These are phyloP conservation scores for Laticauda laticaudata DNA, from an alignment of 2,113 vertebrate genomes.

Conservation along the genomic window DNA sequence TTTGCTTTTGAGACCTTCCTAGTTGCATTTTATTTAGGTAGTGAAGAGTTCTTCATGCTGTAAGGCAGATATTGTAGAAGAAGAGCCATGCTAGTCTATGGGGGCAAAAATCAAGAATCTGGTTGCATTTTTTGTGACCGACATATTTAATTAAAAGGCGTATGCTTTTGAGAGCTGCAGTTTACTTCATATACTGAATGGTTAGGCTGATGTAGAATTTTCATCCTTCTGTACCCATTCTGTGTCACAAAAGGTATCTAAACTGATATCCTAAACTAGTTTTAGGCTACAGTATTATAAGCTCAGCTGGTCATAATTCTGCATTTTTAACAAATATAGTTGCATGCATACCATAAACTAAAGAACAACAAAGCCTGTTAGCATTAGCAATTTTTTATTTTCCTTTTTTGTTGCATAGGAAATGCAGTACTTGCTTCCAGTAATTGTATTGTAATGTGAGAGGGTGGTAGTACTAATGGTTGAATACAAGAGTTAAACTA, in stretches of 20 bases:
- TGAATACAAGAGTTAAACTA: constrained; percentile 87
- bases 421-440: constrained; percentile 99
- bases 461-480: constrained; percentile 90
- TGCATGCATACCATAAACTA: constrained; percentile 27
- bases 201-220: neutral
- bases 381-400: constrained; percentile 98
- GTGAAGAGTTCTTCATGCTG: neutral
- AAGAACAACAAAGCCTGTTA: constrained; percentile 66
- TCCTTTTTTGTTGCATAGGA: constrained; percentile 99
- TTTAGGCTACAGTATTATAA: neutral
- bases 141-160: neutral
- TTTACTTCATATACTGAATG: neutral
- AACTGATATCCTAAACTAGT: neutral
- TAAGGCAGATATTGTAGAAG: neutral
- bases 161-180: neutral
- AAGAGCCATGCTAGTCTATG: neutral
- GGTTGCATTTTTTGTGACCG: neutral
- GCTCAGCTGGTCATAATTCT: fast-evolving
- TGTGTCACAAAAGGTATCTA: neutral
- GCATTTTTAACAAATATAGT: neutral
- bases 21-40: neutral
- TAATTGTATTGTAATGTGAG: constrained; percentile 93
- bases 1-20: neutral
- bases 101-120: neutral
- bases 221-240: neutral